phyloP scores from a whole-genome alignment of 2,888 invertebrate species.

The Chironomus riparius region DNA sequence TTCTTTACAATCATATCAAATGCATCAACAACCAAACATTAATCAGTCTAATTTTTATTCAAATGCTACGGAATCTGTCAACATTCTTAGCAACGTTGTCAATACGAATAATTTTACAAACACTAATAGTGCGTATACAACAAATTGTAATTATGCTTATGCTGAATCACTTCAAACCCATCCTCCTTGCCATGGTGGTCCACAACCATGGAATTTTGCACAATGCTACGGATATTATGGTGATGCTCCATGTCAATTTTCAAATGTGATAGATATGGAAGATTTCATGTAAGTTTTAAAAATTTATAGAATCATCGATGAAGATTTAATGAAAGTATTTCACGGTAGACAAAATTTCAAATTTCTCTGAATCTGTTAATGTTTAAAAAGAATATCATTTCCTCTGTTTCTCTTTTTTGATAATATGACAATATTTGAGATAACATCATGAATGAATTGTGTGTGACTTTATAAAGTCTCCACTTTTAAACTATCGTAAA shows the following conservation, averaged over 20 bases:
- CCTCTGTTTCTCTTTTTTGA: too few relatives aligned
- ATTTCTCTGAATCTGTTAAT: too few relatives aligned
- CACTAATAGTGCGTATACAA: not conserved
- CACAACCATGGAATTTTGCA: constrained; percentile 53
- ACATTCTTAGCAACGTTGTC: not conserved
- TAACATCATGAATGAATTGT: too few relatives aligned
- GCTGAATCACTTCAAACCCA: constrained; percentile 14
- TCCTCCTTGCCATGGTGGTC: constrained; percentile 47
- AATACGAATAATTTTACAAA: not conserved
- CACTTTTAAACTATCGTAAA: too few relatives aligned
- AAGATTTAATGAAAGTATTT: too few relatives aligned
- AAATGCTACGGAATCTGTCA: not conserved
- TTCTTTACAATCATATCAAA: not conserved
- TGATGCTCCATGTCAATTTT: constrained; percentile 55
- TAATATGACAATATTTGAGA: too few relatives aligned
- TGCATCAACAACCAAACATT: not conserved
- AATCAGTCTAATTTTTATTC: not conserved
- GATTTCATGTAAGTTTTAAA: constrained; percentile 61
- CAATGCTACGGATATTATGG: constrained; percentile 56
- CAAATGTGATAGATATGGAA: constrained; percentile 56
- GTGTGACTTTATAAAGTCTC: too few relatives aligned
- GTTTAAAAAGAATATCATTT: too few relatives aligned
- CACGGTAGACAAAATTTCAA: too few relatives aligned
- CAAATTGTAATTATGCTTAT: not conserved
- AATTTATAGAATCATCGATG: too few relatives aligned